phyloP scores from a whole-genome alignment of 1,140 invertebrate genomes.

The Drosophila nannoptera region DNA sequence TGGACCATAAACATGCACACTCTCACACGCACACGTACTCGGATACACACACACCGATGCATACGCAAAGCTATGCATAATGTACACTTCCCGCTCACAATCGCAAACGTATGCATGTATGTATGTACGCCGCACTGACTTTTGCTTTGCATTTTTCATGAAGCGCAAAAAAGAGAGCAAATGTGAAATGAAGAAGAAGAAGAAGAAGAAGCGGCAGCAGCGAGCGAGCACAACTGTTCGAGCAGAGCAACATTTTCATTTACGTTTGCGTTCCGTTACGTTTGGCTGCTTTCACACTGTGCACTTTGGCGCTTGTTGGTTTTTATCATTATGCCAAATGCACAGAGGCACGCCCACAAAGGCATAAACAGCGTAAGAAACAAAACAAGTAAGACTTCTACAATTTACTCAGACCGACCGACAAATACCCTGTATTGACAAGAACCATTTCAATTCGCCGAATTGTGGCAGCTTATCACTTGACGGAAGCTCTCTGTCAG shows the following conservation, averaged over 20 bases:
- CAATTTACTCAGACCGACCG: neutral
- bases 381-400: neutral
- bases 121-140: conserved; percentile 28
- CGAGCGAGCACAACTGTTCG: conserved; percentile 19
- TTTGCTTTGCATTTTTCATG: conserved; percentile 46
- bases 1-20: conserved; percentile 33
- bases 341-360: conserved; percentile 34
- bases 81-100: neutral
- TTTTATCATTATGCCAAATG: conserved; percentile 52
- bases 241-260: conserved; percentile 35
- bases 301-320: conserved; percentile 45
- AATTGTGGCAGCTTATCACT: too few relatives aligned
- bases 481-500: too few relatives aligned
- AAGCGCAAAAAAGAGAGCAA: conserved; percentile 21
- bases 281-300: conserved; percentile 33
- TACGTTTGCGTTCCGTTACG: conserved; percentile 28
- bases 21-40: neutral
- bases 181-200: conserved; percentile 7
- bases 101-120: conserved; percentile 5
- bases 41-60: neutral
- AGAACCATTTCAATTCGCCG: too few relatives aligned
- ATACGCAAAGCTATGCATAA: neutral
- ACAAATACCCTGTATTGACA: neutral
- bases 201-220: conserved; percentile 3
- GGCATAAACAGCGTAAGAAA: conserved; percentile 7